These are phyloP conservation scores for Phorcus lineatus DNA, from an alignment of 2,888 invertebrate genomes.

Conservation along the genomic window DNA sequence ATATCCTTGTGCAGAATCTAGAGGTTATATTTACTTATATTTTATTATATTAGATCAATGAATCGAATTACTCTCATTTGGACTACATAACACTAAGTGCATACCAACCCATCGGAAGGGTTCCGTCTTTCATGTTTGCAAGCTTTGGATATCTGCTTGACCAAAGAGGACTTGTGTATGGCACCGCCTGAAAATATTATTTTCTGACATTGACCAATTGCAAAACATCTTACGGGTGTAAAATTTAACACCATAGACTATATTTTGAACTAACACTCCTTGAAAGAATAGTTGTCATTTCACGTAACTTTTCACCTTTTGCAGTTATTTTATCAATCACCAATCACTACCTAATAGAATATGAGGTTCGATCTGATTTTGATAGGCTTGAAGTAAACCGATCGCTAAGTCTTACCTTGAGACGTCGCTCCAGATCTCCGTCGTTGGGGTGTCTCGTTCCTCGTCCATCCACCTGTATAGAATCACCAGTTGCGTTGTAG, in stretches of 20 bases:
- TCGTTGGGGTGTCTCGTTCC: conserved; percentile 27
- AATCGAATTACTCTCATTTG: no score
- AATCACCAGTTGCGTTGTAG: conserved; percentile 45
- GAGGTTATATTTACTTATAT: no score
- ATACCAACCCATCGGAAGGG: no score
- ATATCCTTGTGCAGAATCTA: no score
- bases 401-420: background rate
- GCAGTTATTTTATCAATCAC: no score
- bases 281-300: no score
- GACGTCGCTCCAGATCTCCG: background rate
- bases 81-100: no score
- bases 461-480: conserved; percentile 52
- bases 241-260: no score
- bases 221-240: background rate
- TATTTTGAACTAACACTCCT: no score
- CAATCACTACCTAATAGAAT: background rate
- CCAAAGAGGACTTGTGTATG: conserved; percentile 9
- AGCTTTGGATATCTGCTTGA: conserved; percentile 16
- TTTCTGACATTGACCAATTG: background rate
- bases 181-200: background rate
- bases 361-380: no score
- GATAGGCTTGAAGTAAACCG: background rate
- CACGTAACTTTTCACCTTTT: no score
- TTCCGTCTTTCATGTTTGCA: background rate
- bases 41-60: no score